A percentile compares a stretch with the other conserved stretches of the same genome.
Conservation (phyloP, 92 coral and sea anemone species). For the Siderastrea siderea region DNA sequence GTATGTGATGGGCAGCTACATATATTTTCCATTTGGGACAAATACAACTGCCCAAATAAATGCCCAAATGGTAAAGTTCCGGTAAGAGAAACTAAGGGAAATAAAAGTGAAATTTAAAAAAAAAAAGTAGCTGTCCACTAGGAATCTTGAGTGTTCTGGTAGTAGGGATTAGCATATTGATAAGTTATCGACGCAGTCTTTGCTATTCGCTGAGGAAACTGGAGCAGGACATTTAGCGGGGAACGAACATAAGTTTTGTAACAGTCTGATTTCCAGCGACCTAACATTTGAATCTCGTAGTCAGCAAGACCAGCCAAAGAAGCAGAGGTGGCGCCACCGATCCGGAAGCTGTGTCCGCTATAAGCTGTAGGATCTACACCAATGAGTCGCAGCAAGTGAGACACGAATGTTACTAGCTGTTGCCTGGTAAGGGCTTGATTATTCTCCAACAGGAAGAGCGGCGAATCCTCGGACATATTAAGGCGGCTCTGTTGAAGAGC, state of each 20-base stretch:
- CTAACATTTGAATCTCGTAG: conserved; percentile 33
- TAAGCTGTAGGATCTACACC: conserved; percentile 2
- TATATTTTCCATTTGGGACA: no score
- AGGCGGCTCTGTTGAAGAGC: background rate
- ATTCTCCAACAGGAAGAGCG: background rate
- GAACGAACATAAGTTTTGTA: conserved; percentile 12
- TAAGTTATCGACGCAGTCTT: conserved; percentile 27
- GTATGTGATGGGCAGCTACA: background rate
- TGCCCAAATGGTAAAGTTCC: conserved; percentile 1
- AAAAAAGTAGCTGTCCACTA: conserved; percentile 7
- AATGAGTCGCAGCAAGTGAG: conserved; percentile 8
- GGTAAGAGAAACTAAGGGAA: background rate
- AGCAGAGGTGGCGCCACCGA: conserved; percentile 30
- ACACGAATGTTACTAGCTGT: conserved; percentile 19
- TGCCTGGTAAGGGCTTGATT: conserved; percentile 2
- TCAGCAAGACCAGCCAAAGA: background rate
- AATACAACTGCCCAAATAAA: conserved; percentile 4
- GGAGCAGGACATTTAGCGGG: conserved; percentile 36
- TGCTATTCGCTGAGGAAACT: conserved; percentile 1
- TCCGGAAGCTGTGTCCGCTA: background rate
- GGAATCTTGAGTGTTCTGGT: conserved; percentile 10
- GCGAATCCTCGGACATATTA: background rate
- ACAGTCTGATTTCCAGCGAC: conserved; percentile 3
- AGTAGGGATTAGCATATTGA: conserved; percentile 44
- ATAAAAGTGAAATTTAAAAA: background rate